Percentiles rank a stretch among this genome's conserved stretches.
Conservation (phyloP, 2,888 invertebrate genomes). For the Pogonocherus hispidulus region DNA sequence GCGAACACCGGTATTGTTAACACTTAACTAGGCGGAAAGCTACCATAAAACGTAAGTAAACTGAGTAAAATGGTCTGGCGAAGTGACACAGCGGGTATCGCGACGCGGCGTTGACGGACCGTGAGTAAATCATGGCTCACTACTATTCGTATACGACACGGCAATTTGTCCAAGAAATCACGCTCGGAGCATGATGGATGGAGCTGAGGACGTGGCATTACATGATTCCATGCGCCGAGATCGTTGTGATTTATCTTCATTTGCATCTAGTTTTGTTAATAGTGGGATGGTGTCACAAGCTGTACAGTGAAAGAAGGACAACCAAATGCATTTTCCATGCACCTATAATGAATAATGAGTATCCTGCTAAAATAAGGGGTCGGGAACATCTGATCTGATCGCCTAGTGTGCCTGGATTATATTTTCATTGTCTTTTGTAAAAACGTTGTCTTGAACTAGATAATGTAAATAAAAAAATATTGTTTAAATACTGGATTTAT, state of each 20-base stretch:
- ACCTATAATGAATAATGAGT: no score
- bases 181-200: constrained; percentile 49
- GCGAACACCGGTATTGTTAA: constrained; percentile 30
- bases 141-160: constrained; percentile 36
- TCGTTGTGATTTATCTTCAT: constrained; percentile 45
- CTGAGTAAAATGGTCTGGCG: constrained; percentile 22
- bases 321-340: neutral
- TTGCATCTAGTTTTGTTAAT: constrained; percentile 20
- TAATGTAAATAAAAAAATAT: no score
- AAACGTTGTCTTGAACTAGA: no score
- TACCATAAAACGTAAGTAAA: constrained; percentile 30
- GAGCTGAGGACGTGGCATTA: constrained; percentile 46
- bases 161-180: constrained; percentile 51
- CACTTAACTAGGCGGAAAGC: constrained; percentile 37
- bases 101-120: constrained; percentile 15
- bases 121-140: constrained; percentile 27
- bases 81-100: constrained; percentile 32
- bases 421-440: no score
- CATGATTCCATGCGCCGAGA: constrained; percentile 48
- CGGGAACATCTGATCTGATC: no score
- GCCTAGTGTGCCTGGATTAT: no score
- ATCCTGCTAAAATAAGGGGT: no score
- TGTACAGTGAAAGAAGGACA: no score
- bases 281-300: neutral
- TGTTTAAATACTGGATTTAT: no score